Percentiles rank a stretch among this genome's conserved stretches.
Evolutionary conservation across 2,888 invertebrate species (phyloP).

Genomic region (Mactromeris polynyma): DNA sequence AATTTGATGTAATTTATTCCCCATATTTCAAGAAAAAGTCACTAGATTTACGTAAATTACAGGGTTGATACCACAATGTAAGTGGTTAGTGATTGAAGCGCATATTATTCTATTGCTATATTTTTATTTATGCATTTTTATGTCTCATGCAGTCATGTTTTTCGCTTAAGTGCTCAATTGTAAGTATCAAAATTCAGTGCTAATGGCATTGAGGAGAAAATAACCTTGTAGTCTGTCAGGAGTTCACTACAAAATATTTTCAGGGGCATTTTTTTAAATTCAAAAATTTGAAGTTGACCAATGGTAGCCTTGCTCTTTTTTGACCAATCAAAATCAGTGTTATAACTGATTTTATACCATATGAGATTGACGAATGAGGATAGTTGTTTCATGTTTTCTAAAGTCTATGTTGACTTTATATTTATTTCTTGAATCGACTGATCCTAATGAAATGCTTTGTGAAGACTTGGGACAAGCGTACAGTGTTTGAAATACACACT

Average conservation of each 20-base stretch:
- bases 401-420: neutral
- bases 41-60: neutral
- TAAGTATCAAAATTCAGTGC: slow-evolving; percentile 10
- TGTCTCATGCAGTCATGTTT: neutral
- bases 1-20: neutral
- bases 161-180: slow-evolving; percentile 32
- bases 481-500: neutral
- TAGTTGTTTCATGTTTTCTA: slow-evolving; percentile 13
- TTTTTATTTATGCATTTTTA: neutral
- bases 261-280: slow-evolving; percentile 42
- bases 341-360: slow-evolving; percentile 52
- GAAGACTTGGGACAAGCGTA: neutral
- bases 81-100: neutral
- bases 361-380: slow-evolving; percentile 67
- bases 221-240: neutral
- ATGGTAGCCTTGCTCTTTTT: slow-evolving; percentile 48
- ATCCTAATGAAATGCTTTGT: neutral
- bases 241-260: slow-evolving; percentile 19
- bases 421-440: slow-evolving; percentile 7
- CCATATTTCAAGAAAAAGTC: neutral
- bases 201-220: neutral
- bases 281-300: slow-evolving; percentile 34
- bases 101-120: neutral
- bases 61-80: neutral
- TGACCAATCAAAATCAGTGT: slow-evolving; percentile 57